A percentile compares a stretch with the other conserved stretches of the same genome.
Conservation (phyloP, 1,140 invertebrate species). For the Drosophila bocki region DNA sequence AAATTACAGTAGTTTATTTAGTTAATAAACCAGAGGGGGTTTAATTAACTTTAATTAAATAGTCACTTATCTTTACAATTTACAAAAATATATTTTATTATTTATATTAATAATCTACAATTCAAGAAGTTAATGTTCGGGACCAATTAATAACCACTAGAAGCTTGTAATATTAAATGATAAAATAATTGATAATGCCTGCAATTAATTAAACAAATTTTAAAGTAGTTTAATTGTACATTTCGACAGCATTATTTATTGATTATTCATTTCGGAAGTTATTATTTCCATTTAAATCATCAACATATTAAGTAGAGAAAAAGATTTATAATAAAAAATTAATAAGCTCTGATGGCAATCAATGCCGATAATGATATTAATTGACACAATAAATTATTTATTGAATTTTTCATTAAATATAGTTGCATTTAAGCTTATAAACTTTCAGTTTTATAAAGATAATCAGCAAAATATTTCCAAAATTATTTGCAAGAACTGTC, state of each 20-base stretch:
- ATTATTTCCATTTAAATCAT: neutral
- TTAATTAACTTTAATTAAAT: neutral
- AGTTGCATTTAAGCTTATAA: neutral
- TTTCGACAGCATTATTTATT: neutral
- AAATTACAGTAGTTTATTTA: neutral
- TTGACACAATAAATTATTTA: neutral
- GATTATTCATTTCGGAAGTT: neutral
- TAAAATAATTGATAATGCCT: neutral
- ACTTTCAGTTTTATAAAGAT: neutral
- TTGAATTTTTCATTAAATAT: neutral
- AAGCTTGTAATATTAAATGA: neutral
- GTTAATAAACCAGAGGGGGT: neutral
- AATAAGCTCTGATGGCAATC: neutral
- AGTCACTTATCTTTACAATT: neutral
- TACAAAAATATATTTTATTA: neutral
- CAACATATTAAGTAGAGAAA: neutral
- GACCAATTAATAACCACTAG: neutral
- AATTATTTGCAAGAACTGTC: neutral
- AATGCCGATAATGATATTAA: neutral
- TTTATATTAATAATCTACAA: neutral
- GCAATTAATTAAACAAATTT: too few relatives aligned
- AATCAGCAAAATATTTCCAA: neutral
- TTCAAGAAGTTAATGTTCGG: neutral
- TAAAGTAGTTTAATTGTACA: neutral
- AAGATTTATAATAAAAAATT: neutral